phyloP scores from a whole-genome alignment of 2,888 invertebrate species.

The Auanema freiburgensis region DNA sequence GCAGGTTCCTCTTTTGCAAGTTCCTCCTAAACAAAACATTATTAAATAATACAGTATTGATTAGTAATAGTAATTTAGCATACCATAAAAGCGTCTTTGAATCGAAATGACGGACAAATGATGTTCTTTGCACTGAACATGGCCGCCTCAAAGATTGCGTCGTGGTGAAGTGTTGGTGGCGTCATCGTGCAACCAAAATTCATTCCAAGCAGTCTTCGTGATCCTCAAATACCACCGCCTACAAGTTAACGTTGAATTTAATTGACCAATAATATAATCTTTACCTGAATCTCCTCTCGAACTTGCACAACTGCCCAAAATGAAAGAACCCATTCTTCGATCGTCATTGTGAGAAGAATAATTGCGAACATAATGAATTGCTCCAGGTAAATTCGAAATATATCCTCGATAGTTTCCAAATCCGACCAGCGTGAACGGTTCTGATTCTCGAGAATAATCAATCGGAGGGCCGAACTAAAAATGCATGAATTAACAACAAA shows the following conservation, averaged over 20 bases:
- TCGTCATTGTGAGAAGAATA: conserved; percentile 24
- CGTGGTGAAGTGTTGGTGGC: conserved; percentile 24
- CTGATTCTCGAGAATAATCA: conserved; percentile 26
- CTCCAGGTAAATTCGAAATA: conserved; percentile 27
- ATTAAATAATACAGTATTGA: conserved; percentile 35
- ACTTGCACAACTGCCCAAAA: conserved; percentile 32
- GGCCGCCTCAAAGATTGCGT: conserved; percentile 34
- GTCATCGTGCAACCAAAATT: conserved; percentile 33
- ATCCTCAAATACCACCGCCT: conserved; percentile 33
- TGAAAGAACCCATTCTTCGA: conserved; percentile 29
- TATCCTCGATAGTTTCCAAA: conserved; percentile 25
- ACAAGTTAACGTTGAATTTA: conserved; percentile 33
- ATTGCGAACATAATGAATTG: conserved; percentile 23
- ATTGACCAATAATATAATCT: conserved; percentile 34
- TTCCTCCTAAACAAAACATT: conserved; percentile 36
- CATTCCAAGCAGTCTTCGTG: conserved; percentile 33
- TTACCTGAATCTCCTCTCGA: conserved; percentile 38
- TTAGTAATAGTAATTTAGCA: conserved; percentile 23
- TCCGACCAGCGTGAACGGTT: conserved; percentile 30
- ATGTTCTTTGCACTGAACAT: conserved; percentile 32
- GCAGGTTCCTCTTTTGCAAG: conserved; percentile 28
- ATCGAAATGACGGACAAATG: conserved; percentile 27
- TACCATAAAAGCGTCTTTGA: conserved; percentile 31
- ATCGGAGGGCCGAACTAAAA: conserved; percentile 30
- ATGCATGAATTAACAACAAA: conserved; percentile 35